Percentiles rank a stretch among this genome's conserved stretches.
phyloP scores from a whole-genome alignment of 1,140 invertebrate genomes.

The Cyphomyrmex costatus region DNA sequence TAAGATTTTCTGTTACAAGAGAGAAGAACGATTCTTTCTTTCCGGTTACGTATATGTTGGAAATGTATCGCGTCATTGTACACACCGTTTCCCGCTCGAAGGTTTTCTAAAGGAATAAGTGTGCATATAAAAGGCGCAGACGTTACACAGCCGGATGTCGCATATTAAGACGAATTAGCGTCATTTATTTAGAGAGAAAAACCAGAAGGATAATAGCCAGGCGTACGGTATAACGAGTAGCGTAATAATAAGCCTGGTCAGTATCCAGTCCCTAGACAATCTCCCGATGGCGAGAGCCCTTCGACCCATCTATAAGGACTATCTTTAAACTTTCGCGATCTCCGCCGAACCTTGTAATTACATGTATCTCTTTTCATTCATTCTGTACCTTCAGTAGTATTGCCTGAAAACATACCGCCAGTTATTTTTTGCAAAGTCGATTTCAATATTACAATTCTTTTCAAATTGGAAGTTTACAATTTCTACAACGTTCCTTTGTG shows the following conservation, averaged over 20 bases:
- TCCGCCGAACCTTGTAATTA: slow-evolving; percentile 36
- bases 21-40: not conserved
- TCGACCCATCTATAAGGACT: slow-evolving; percentile 30
- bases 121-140: slow-evolving; percentile 62
- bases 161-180: slow-evolving; percentile 80
- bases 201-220: slow-evolving; percentile 75
- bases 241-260: slow-evolving; percentile 73
- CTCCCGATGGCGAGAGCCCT: slow-evolving; percentile 4
- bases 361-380: slow-evolving; percentile 5
- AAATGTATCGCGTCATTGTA: slow-evolving; percentile 10
- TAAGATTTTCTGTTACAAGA: not conserved
- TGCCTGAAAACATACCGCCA: slow-evolving; percentile 1
- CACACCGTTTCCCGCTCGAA: slow-evolving; percentile 29
- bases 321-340: slow-evolving; percentile 54
- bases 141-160: slow-evolving; percentile 74
- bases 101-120: slow-evolving; percentile 67
- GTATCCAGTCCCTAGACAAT: slow-evolving; percentile 45
- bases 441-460: not conserved
- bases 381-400: slow-evolving; percentile 14
- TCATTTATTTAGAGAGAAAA: slow-evolving; percentile 81
- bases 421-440: slow-evolving; percentile 30
- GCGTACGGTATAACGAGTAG: slow-evolving; percentile 62
- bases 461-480: not conserved
- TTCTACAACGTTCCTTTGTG: not conserved
- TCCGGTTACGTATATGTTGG: not conserved